A percentile compares a stretch with the other conserved stretches of the same genome.
Evolutionary conservation across 1,140 invertebrate species (phyloP).

Genomic region (Phocides pigmalion): DNA sequence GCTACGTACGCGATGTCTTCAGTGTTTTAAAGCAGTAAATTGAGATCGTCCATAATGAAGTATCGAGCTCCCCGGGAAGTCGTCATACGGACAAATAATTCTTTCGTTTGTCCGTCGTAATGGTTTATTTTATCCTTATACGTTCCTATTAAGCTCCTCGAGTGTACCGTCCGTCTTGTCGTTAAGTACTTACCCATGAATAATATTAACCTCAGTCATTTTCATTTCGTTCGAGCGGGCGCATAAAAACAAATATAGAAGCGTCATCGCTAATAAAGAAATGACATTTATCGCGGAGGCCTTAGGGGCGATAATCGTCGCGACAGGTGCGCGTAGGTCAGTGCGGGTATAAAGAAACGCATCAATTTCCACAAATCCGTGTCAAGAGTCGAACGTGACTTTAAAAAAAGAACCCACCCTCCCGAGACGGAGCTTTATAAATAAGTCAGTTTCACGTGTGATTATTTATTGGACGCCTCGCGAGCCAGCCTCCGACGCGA

Average conservation of each 20-base stretch:
- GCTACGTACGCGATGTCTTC: slow-evolving; percentile 5
- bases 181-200: slow-evolving; percentile 57
- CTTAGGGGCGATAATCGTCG: slow-evolving; percentile 42
- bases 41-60: slow-evolving; percentile 25
- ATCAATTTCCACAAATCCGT: slow-evolving; percentile 73
- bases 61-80: slow-evolving; percentile 37
- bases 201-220: slow-evolving; percentile 62
- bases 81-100: slow-evolving; percentile 45
- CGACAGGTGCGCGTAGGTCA: slow-evolving; percentile 40
- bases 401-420: slow-evolving; percentile 53
- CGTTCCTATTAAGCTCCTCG: slow-evolving; percentile 34
- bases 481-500: slow-evolving; percentile 50
- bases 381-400: slow-evolving; percentile 60
- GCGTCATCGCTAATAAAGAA: slow-evolving; percentile 28
- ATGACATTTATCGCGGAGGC: slow-evolving; percentile 37
- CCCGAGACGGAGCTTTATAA: slow-evolving; percentile 55
- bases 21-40: slow-evolving; percentile 22
- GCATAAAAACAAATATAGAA: slow-evolving; percentile 44
- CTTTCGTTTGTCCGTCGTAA: slow-evolving; percentile 41
- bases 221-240: slow-evolving; percentile 42
- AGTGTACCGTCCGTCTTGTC: slow-evolving; percentile 49
- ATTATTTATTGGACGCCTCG: slow-evolving; percentile 58
- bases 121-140: slow-evolving; percentile 33
- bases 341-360: slow-evolving; percentile 43
- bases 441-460: slow-evolving; percentile 58